Evolutionary conservation across 2,113 vertebrate genomes (phyloP), one percentile per base, ranked within the genome.

Genomic region (Ochotona curzoniae): DNA sequence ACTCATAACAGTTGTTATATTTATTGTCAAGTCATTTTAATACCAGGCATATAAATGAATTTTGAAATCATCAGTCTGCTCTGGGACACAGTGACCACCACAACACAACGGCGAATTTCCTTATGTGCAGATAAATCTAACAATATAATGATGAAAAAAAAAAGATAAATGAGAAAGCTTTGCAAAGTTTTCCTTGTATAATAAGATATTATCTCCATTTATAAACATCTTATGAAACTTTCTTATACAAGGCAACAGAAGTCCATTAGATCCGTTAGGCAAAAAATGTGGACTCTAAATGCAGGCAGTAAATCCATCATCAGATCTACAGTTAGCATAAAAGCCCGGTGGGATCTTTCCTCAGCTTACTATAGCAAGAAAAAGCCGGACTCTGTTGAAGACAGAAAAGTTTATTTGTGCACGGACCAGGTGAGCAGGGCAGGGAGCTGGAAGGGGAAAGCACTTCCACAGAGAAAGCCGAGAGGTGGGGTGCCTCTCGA

Each of bases 11-110:
- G 32, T 18, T 73, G 18, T 44, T 79, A 4, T 69, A 83, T 94
- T 95, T 95, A 60, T 82, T 87, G 51, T 79, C 60, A 94, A 70
- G 26, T 54, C 93, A 93, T 61, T 75, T 63, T 60, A 90, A 92
- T 91, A 64, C 35, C 51, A 38, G 28, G 18, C 4, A 87, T 51
- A 70, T 81, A 82, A 91, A 64, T 96, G 90, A 93, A 93, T 90
- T 93, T 75, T 85, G 60, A 67, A 92, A 90, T 75, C 30, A 67
- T 91, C 57, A 47, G 0, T 89, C 49, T 95, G 23, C 15, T 81
- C 7, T 21, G 93, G 15, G 15, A 87, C 51, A 89, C 57, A 83
- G 7, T 47, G 44, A 91, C 83, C 54, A 76, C 81, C 26, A 32
- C 26, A 61, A 2, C 51, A 21, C 17, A 47, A 92, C 44, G 87